These are phyloP conservation scores for Enteromius thamalakanensis DNA, from an alignment of 2,797 vertebrate genomes.

Conservation along the genomic window DNA sequence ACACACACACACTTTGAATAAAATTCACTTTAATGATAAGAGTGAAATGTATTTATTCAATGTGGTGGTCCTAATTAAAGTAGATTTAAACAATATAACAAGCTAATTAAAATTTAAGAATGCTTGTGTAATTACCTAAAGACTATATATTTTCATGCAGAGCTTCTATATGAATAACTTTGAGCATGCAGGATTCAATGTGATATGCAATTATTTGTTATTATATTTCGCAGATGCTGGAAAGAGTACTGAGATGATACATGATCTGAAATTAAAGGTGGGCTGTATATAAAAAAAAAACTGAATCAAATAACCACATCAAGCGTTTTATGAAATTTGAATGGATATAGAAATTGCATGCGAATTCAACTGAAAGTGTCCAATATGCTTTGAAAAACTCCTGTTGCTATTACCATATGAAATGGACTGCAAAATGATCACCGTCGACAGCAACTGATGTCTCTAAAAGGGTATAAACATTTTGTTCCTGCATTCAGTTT, in stretches of 20 bases:
- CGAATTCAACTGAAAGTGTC: conserved; percentile 13
- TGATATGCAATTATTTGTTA: background rate
- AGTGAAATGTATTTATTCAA: background rate
- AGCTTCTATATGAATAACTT: background rate
- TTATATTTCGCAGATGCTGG: background rate
- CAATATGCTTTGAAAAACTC: conserved; percentile 7
- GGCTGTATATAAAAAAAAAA: background rate
- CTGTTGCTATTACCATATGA: conserved; percentile 36
- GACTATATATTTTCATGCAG: background rate
- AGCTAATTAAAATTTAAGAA: background rate
- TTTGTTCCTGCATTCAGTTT: conserved; percentile 40
- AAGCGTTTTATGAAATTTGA: conserved; percentile 1
- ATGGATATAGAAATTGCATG: background rate
- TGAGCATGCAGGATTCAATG: background rate
- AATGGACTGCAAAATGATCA: conserved; percentile 47
- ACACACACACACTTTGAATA: background rate
- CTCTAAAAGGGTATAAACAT: conserved; percentile 46
- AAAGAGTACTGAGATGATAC: background rate
- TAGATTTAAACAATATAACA: background rate
- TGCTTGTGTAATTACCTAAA: background rate
- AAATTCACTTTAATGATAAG: background rate
- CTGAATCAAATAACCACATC: conserved; percentile 1
- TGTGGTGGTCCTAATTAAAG: background rate
- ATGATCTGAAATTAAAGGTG: background rate
- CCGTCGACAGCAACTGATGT: background rate